Base-by-base conservation (phyloP, 2,888 invertebrate species). In the Agonopterix alstromeriana region DNA sequence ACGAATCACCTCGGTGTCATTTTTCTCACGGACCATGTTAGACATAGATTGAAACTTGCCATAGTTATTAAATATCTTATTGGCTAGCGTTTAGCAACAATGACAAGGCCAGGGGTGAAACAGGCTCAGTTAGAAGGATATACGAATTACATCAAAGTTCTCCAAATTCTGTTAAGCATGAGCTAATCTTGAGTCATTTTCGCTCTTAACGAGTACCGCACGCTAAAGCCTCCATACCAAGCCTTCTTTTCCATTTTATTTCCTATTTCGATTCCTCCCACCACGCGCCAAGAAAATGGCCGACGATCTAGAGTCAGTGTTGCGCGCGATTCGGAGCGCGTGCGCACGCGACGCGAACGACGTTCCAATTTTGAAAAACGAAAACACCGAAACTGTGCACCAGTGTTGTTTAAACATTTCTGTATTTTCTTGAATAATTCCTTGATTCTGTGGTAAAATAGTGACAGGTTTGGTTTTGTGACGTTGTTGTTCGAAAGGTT, bases 231-330 rank as follows among this genome's bases (percentile, higher is more conserved):
- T 52, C 48, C 43, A 47, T 46, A 47, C 54, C 42, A 58, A 78
- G 70, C 77, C 77, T 76, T 71, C 68, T 68, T 78, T 76, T 73
- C 72, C 68, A 65, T 65, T 75, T 76, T 77, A 77, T 80, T 78
- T 80, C 78, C 80, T 73, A 75, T 75, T 77, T 73, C 68, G 70
- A 64, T 66, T 66, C 68, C 77, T 77, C 81, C 84, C 82, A 73
- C 83, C 77, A 74, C 69, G 64, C 61, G 58, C 59, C 51, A 60
- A 75, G 81, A 81, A 85, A 82, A 83, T 80, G 83, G 82, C 82
- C 70, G 78, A 58, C 65, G 49, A 52, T 46, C 48, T 57, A 46
- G 56, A 71, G 72, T 72, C 81, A 85, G 83, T 83, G 75, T 65
- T 70, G 77, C 74, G 82, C 77, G 77, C 76, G 79, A 69, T 67